These are phyloP conservation scores for Malurus splendens DNA, from an alignment of 2,797 vertebrate genomes.

Conservation along the genomic window DNA sequence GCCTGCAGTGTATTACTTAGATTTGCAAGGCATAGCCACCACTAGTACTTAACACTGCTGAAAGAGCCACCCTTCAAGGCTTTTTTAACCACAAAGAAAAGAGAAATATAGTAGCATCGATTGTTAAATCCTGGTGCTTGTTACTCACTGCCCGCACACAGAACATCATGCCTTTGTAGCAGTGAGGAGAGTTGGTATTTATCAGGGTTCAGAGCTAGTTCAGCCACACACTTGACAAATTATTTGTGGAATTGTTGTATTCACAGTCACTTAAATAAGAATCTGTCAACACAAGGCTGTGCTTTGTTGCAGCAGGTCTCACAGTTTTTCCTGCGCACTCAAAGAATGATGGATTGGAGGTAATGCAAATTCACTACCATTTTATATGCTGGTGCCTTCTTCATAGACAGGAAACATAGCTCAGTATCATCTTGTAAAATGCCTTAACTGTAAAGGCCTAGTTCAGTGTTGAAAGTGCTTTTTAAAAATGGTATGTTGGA, in stretches of 20 bases:
- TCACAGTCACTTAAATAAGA: conserved; percentile 99
- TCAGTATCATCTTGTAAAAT: conserved; percentile 94
- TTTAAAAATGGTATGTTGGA: conserved; percentile 65
- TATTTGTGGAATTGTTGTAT: conserved; percentile 99
- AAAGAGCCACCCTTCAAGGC: conserved; percentile 57
- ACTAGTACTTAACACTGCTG: conserved; percentile 25
- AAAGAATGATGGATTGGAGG: conserved; percentile 94
- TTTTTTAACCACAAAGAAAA: conserved; percentile 66
- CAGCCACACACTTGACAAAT: conserved; percentile 96
- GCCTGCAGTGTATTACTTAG: not conserved
- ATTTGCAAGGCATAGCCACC: conserved; percentile 14
- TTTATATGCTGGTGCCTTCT: conserved; percentile 92
- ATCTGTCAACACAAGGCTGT: conserved; percentile 91
- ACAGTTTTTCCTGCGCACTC: conserved; percentile 78
- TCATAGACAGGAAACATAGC: conserved; percentile 87
- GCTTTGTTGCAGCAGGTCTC: conserved; percentile 80
- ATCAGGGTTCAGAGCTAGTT: conserved; percentile 95
- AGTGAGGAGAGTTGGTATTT: conserved; percentile 75
- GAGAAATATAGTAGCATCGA: conserved; percentile 74
- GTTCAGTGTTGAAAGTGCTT: conserved; percentile 71
- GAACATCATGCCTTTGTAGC: conserved; percentile 71
- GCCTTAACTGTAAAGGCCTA: conserved; percentile 85
- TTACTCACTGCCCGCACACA: conserved; percentile 64
- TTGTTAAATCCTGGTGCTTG: conserved; percentile 69
- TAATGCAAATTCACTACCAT: conserved; percentile 99